Evolutionary conservation across 2,888 invertebrate genomes (phyloP).

Genomic region (Drosophila emarginata): DNA sequence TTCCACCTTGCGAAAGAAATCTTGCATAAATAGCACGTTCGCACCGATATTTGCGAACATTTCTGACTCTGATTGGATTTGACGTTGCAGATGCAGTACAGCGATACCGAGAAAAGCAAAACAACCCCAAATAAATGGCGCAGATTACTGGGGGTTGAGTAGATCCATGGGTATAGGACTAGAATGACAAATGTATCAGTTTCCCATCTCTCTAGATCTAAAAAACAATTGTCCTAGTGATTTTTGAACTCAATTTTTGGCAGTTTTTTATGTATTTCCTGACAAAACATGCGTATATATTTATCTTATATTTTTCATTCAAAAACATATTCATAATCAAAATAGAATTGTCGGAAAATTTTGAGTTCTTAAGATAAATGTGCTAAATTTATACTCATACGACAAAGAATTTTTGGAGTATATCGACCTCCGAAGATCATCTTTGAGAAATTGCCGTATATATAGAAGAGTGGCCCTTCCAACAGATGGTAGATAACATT

Average conservation of each 20-base stretch:
- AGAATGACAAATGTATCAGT: too few relatives aligned
- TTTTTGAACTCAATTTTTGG: too few relatives aligned
- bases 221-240: too few relatives aligned
- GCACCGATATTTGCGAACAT: constrained; percentile 7
- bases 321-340: neutral
- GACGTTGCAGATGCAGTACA: constrained; percentile 1
- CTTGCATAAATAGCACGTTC: constrained; percentile 12
- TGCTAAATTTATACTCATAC: too few relatives aligned
- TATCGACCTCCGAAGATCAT: too few relatives aligned
- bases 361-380: neutral
- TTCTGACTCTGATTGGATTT: neutral
- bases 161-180: neutral
- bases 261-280: too few relatives aligned
- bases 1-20: constrained; percentile 2
- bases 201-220: too few relatives aligned
- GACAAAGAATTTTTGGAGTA: neutral
- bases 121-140: neutral
- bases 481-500: too few relatives aligned
- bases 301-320: neutral
- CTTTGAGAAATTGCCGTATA: too few relatives aligned
- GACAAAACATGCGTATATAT: neutral
- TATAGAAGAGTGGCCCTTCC: too few relatives aligned
- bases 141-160: neutral
- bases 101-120: neutral
- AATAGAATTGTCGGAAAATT: neutral